A percentile compares a stretch with the other conserved stretches of the same genome.
Conservation (phyloP, 2,888 invertebrate species). For the Drosophila dives region DNA sequence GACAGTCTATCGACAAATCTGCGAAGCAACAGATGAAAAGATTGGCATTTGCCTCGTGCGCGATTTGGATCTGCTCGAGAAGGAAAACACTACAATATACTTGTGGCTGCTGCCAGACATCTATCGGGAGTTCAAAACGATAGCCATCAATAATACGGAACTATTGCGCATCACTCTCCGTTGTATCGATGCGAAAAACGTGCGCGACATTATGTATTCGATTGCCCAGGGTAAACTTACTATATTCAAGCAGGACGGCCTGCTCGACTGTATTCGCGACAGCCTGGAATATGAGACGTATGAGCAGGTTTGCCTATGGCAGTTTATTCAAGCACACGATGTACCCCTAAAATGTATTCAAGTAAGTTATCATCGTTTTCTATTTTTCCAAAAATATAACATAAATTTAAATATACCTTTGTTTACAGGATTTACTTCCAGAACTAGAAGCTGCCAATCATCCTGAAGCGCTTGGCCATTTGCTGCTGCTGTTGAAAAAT, state of each 20-base stretch:
- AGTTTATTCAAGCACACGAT: conserved; percentile 96
- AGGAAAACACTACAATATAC: conserved; percentile 94
- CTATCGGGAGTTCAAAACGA: conserved; percentile 94
- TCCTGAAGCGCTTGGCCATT: conserved; percentile 96
- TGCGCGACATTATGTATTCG: conserved; percentile 95
- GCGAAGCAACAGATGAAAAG: conserved; percentile 90
- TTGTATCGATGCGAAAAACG: conserved; percentile 94
- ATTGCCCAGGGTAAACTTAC: conserved; percentile 94
- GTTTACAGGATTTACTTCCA: conserved; percentile 86
- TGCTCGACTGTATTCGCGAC: conserved; percentile 90
- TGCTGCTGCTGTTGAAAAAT: conserved; percentile 95
- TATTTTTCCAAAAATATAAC: not conserved
- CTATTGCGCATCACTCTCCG: conserved; percentile 95
- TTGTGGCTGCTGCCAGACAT: conserved; percentile 97
- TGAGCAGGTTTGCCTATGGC: conserved; percentile 99
- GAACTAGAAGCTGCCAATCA: conserved; percentile 93
- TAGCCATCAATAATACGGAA: conserved; percentile 94
- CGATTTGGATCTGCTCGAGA: conserved; percentile 95
- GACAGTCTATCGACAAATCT: conserved; percentile 94
- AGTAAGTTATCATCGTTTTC: conserved; percentile 60
- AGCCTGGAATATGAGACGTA: conserved; percentile 98
- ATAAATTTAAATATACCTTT: not conserved
- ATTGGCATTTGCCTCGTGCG: conserved; percentile 84
- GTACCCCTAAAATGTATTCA: conserved; percentile 95
- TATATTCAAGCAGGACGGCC: conserved; percentile 91